phyloP scores from a whole-genome alignment of 2,888 invertebrate genomes.

The Craniophora ligustri region DNA sequence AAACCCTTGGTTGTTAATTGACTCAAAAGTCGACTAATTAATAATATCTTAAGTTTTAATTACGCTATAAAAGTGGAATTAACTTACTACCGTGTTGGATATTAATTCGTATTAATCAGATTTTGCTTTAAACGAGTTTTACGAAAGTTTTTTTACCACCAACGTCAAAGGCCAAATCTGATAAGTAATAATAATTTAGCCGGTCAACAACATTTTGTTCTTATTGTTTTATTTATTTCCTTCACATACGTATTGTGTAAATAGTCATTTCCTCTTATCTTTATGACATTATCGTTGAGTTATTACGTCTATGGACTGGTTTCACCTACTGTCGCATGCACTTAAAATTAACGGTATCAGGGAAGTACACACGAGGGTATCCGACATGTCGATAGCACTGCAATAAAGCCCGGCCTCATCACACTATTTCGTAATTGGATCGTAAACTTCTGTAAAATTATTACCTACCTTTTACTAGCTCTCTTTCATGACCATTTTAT shows the following conservation, averaged over 20 bases:
- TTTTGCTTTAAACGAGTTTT: conserved; percentile 45
- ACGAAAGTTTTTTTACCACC: conserved; percentile 36
- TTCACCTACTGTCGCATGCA: conserved; percentile 40
- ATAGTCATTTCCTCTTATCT: conserved; percentile 37
- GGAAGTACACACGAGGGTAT: conserved; percentile 48
- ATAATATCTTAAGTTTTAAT: conserved; percentile 62
- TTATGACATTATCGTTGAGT: conserved; percentile 41
- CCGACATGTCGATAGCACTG: conserved; percentile 58
- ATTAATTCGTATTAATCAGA: conserved; percentile 51
- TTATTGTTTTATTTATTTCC: conserved; percentile 29
- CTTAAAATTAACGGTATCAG: conserved; percentile 54
- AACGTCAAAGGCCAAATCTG: conserved; percentile 15
- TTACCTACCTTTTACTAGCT: conserved; percentile 63
- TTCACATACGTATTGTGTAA: conserved; percentile 10
- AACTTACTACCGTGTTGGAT: conserved; percentile 48
- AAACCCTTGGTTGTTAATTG: conserved; percentile 60
- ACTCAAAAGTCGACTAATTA: conserved; percentile 68
- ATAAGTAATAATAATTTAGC: conserved; percentile 26
- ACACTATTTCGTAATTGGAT: conserved; percentile 74
- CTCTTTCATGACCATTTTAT: conserved; percentile 66
- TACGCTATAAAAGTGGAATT: conserved; percentile 55
- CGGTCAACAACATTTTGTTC: conserved; percentile 20
- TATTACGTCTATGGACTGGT: conserved; percentile 34
- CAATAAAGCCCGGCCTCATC: conserved; percentile 68
- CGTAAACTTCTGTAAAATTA: conserved; percentile 70